A percentile compares a stretch with the other conserved stretches of the same genome.
These are phyloP conservation scores for Liodrosophila aerea DNA, from an alignment of 2,888 invertebrate species.

Conservation along the genomic window DNA sequence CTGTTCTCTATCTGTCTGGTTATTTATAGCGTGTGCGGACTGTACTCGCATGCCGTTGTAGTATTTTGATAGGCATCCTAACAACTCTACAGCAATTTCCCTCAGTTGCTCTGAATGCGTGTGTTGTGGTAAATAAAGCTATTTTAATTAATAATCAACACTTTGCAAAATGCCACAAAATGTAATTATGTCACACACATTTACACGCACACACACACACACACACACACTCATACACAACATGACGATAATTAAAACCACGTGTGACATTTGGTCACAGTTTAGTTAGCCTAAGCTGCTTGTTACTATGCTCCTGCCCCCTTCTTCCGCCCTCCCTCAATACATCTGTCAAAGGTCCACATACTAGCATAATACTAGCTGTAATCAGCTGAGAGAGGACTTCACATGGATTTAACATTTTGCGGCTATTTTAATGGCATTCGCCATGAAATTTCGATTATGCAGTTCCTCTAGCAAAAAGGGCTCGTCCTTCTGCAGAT, in stretches of 20 bases:
- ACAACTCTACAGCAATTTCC: conserved; percentile 20
- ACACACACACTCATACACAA: conserved; percentile 8
- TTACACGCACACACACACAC: conserved; percentile 9
- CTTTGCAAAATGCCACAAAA: conserved; percentile 71
- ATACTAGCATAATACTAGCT: conserved; percentile 26
- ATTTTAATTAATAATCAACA: conserved; percentile 78
- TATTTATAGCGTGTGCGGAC: no score
- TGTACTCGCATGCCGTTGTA: no score
- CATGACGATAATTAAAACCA: conserved; percentile 70
- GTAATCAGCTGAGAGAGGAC: background rate
- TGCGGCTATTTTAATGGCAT: no score
- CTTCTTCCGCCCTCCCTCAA: conserved; percentile 20
- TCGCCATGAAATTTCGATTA: no score
- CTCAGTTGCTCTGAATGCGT: background rate
- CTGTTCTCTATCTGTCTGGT: conserved; percentile 3
- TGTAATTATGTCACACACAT: conserved; percentile 59
- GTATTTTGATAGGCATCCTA: conserved; percentile 21
- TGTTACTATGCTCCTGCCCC: background rate
- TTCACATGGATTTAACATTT: no score
- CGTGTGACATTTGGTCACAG: conserved; percentile 66
- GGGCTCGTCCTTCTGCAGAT: no score
- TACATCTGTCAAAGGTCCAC: conserved; percentile 28
- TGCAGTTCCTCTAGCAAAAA: no score
- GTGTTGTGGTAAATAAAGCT: conserved; percentile 59
- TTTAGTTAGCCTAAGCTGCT: conserved; percentile 47